A percentile compares a stretch with the other conserved stretches of the same genome.
phyloP scores from a whole-genome alignment of 2,888 invertebrate genomes.

The Aphidius colemani region DNA sequence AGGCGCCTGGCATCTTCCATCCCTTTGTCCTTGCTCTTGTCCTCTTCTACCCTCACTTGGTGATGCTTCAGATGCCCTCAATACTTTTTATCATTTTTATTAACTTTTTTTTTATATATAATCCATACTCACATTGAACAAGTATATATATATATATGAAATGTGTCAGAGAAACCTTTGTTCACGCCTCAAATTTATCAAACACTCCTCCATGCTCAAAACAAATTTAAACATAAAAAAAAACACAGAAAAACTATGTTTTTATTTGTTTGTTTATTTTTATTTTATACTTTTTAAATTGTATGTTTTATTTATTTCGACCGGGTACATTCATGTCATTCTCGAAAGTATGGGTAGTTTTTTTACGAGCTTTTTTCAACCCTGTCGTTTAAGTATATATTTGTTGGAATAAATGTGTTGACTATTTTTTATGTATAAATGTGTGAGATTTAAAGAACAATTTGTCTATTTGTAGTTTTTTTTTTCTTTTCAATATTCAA shows the following conservation, averaged over 20 bases:
- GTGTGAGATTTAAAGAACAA: too few species aligned
- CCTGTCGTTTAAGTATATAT: slow-evolving; percentile 13
- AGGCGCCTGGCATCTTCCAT: slow-evolving; percentile 44
- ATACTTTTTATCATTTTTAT: too few species aligned
- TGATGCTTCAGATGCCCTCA: not conserved
- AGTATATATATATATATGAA: too few species aligned
- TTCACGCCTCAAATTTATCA: slow-evolving; percentile 7
- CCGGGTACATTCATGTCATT: slow-evolving; percentile 17
- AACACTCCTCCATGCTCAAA: slow-evolving; percentile 25
- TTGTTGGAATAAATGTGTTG: not conserved
- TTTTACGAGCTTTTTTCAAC: slow-evolving; percentile 18
- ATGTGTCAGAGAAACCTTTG: slow-evolving; percentile 26
- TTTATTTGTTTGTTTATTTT: not conserved
- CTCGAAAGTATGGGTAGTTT: slow-evolving; percentile 10
- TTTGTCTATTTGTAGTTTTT: too few species aligned
- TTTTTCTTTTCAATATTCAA: too few species aligned
- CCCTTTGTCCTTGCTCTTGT: slow-evolving; percentile 29
- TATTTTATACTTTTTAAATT: not conserved
- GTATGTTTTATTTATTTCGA: slow-evolving; percentile 11
- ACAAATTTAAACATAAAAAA: slow-evolving; percentile 1
- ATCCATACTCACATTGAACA: not conserved
- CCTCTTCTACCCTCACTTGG: slow-evolving; percentile 23
- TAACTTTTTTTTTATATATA: not conserved
- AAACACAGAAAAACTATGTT: slow-evolving; percentile 22
- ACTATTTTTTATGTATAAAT: too few species aligned